A percentile compares a stretch with the other conserved stretches of the same genome.
Evolutionary conservation across 2,888 invertebrate genomes (phyloP).

Genomic region (Lasioglossum oenotherae): DNA sequence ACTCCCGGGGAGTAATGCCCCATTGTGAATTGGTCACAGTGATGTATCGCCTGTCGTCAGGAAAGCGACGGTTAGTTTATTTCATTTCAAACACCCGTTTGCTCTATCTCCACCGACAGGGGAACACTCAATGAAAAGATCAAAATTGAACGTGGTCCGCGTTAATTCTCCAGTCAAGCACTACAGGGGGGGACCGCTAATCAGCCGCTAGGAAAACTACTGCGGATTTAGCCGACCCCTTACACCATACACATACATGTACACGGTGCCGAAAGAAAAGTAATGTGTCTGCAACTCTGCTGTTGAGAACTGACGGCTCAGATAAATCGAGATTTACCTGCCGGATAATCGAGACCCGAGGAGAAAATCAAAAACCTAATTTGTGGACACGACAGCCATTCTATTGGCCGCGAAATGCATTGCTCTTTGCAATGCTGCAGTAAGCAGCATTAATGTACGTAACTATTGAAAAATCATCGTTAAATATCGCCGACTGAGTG

Average conservation of each 20-base stretch:
- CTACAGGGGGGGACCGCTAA: neutral
- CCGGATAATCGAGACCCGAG: neutral
- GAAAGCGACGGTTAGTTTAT: conserved; percentile 68
- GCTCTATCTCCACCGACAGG: neutral
- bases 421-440: neutral
- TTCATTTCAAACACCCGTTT: conserved; percentile 34
- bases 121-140: conserved; percentile 9
- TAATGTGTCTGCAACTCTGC: neutral
- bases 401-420: neutral
- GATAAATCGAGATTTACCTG: neutral
- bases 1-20: conserved; percentile 75
- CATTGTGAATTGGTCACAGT: conserved; percentile 77
- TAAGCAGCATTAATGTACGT: neutral
- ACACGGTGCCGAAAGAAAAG: neutral
- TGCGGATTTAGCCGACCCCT: neutral
- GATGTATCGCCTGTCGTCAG: conserved; percentile 71
- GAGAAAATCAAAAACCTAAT: neutral
- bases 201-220: neutral
- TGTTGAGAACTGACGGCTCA: neutral
- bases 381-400: neutral
- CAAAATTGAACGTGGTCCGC: neutral
- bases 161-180: neutral
- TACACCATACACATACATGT: no score
- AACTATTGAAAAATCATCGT: neutral
- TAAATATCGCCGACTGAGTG: no score